Evolutionary conservation across 2,797 vertebrate genomes (phyloP).

Genomic region (Crax fasciolata): DNA sequence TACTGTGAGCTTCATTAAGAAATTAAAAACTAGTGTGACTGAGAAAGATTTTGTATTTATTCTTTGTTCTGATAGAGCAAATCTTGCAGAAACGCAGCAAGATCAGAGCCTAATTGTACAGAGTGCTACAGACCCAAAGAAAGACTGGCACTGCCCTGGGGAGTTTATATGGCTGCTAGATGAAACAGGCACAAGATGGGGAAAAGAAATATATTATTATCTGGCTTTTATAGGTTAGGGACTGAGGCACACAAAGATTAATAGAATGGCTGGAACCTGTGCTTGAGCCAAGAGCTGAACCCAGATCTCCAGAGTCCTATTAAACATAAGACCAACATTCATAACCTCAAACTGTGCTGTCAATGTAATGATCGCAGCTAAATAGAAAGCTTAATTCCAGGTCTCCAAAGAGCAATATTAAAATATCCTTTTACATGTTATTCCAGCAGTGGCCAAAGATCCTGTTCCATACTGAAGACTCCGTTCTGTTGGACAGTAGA

Average conservation of each 20-base stretch:
- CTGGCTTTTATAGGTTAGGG: not conserved
- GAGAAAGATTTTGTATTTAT: not conserved
- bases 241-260: not conserved
- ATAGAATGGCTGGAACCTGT: not conserved
- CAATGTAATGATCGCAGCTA: slow-evolving; percentile 20
- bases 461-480: not conserved
- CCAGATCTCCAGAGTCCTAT: slow-evolving; percentile 29
- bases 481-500: not conserved
- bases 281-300: slow-evolving; percentile 17
- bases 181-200: not conserved
- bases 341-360: slow-evolving; percentile 11
- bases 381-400: slow-evolving; percentile 28
- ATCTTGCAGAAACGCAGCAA: not conserved
- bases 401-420: slow-evolving; percentile 19
- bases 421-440: not conserved
- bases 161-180: not conserved
- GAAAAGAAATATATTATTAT: not conserved
- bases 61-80: not conserved
- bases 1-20: not conserved
- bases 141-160: not conserved
- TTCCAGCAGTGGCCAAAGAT: not conserved
- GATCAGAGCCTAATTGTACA: not conserved
- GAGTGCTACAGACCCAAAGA: not conserved
- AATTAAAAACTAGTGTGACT: not conserved
- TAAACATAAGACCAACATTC: slow-evolving; percentile 27